Conservation (phyloP, 2,113 vertebrate species). For the Aptenodytes patagonicus region DNA sequence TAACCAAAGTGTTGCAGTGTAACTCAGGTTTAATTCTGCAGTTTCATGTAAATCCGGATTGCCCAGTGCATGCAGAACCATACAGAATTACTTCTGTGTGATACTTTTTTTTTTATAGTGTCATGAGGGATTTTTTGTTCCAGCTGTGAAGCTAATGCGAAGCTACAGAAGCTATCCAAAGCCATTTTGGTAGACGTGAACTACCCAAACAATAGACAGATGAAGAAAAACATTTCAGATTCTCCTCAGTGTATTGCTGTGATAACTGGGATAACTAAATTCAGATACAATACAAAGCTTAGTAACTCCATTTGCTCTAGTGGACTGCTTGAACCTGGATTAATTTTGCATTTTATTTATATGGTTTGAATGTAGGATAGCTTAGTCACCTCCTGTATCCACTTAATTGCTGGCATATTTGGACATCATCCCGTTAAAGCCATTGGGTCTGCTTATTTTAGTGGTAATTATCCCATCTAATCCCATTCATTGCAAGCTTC, state of each 20-base stretch:
- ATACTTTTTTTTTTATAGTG: background rate
- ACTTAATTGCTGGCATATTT: constrained; percentile 27
- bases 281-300: background rate
- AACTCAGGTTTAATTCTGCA: background rate
- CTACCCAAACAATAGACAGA: background rate
- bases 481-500: constrained; percentile 45
- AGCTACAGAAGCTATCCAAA: background rate
- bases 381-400: background rate
- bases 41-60: background rate
- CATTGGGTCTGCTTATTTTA: constrained; percentile 22
- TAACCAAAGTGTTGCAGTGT: background rate
- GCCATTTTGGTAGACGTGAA: background rate
- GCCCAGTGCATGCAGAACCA: background rate
- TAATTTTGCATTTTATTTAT: background rate
- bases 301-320: background rate
- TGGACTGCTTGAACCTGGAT: background rate
- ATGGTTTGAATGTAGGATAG: background rate
- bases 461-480: constrained; percentile 49
- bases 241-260: background rate
- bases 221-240: background rate
- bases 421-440: constrained; percentile 29
- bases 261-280: background rate
- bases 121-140: background rate
- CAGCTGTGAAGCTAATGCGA: background rate
- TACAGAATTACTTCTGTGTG: background rate